These are phyloP conservation scores for Clitarchus hookeri DNA, from an alignment of 2,888 invertebrate genomes.

Conservation along the genomic window DNA sequence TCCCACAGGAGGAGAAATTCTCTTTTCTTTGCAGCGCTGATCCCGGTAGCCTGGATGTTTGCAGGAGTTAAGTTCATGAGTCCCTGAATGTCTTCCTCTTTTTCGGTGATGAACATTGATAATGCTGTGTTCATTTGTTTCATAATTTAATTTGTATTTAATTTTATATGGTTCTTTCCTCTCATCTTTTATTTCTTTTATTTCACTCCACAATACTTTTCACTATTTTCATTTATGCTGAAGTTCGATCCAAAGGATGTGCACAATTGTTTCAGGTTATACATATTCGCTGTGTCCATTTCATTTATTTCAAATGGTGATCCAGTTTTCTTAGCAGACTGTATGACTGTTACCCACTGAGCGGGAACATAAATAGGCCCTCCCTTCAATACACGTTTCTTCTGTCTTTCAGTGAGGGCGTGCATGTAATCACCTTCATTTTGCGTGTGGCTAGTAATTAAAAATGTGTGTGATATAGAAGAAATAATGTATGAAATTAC, in stretches of 20 bases:
- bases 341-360: no score
- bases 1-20: not conserved
- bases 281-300: not conserved
- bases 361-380: no score
- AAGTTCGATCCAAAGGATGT: not conserved
- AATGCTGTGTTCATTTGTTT: conserved; percentile 4
- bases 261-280: conserved; percentile 23
- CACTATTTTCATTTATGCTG: not conserved
- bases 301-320: no score
- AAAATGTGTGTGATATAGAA: conserved; percentile 10
- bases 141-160: conserved; percentile 17
- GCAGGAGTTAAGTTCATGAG: not conserved
- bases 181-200: conserved; percentile 20
- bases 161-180: conserved; percentile 21
- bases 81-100: not conserved
- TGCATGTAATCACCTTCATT: no score
- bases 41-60: not conserved
- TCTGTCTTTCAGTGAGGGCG: no score
- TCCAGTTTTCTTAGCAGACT: no score
- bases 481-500: conserved; percentile 26
- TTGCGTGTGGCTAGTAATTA: no score
- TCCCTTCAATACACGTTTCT: no score
- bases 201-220: conserved; percentile 23
- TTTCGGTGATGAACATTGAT: no score
- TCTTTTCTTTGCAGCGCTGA: not conserved